A percentile compares a stretch with the other conserved stretches of the same genome.
phyloP scores from a whole-genome alignment of 2,797 vertebrate species.

The Petrocephalus sullivani region DNA sequence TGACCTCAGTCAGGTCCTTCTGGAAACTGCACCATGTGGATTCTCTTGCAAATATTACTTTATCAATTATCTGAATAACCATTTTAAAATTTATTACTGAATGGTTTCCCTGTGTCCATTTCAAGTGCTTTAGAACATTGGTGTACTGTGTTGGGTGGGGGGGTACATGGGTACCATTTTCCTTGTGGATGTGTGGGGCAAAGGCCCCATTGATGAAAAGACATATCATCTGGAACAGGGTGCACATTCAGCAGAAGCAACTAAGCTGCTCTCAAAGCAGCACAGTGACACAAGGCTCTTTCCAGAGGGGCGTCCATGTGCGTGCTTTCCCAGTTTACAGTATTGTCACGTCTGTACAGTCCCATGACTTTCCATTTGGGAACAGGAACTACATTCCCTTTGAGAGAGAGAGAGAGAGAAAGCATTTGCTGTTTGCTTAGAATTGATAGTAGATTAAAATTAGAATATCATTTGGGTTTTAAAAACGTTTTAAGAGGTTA shows the following conservation, averaged over 20 bases:
- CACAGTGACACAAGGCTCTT: not conserved
- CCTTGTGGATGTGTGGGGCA: not conserved
- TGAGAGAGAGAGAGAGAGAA: not conserved
- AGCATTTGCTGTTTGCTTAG: constrained; percentile 5
- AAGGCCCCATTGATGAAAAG: not conserved
- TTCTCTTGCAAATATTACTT: not conserved
- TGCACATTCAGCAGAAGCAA: constrained; percentile 8
- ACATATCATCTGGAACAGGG: constrained; percentile 29
- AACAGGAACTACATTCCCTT: constrained; percentile 25
- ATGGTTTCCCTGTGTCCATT: constrained; percentile 10
- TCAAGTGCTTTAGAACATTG: constrained; percentile 1
- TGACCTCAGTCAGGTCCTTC: constrained; percentile 9
- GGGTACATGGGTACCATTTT: not conserved
- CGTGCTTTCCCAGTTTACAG: constrained; percentile 19
- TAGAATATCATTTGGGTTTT: constrained; percentile 16
- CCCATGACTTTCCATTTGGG: constrained; percentile 17
- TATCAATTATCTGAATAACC: not conserved
- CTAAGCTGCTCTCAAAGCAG: constrained; percentile 13
- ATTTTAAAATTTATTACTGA: not conserved
- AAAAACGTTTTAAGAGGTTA: not conserved
- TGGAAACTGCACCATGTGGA: not conserved
- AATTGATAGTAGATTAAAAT: not conserved
- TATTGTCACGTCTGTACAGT: constrained; percentile 2
- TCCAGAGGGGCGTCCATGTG: not conserved
- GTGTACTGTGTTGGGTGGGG: not conserved